These are phyloP conservation scores for Apotomis capreana DNA, from an alignment of 2,888 invertebrate species.

Conservation along the genomic window DNA sequence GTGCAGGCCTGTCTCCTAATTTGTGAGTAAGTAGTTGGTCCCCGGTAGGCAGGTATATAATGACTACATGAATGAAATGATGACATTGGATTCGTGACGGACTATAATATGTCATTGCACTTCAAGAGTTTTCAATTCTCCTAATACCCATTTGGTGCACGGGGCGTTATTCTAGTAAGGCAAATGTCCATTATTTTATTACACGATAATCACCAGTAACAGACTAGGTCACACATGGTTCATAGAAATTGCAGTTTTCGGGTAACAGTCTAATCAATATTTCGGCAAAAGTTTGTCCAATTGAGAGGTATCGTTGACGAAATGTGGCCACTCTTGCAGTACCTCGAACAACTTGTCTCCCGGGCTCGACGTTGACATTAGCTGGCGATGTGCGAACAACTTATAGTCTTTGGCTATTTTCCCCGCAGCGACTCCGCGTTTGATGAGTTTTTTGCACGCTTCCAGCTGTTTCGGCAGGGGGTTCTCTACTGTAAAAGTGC, in stretches of 20 bases:
- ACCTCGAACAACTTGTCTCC: constrained; percentile 86
- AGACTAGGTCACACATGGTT: not conserved
- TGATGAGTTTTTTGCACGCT: constrained; percentile 85
- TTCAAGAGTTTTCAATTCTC: too few species aligned
- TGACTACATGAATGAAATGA: too few species aligned
- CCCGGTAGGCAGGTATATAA: too few species aligned
- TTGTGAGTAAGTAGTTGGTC: too few species aligned
- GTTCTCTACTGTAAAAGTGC: constrained; percentile 84
- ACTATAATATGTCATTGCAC: too few species aligned
- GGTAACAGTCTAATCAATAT: constrained; percentile 45
- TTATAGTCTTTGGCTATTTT: constrained; percentile 86
- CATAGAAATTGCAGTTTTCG: not conserved
- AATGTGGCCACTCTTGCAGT: constrained; percentile 88
- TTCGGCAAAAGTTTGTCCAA: constrained; percentile 59
- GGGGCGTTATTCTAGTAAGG: too few species aligned
- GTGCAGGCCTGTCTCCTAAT: too few species aligned
- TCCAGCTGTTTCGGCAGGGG: constrained; percentile 82
- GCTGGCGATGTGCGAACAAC: constrained; percentile 86
- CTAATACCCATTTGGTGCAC: too few species aligned
- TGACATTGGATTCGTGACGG: too few species aligned
- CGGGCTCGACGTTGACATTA: constrained; percentile 87
- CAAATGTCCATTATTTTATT: too few species aligned
- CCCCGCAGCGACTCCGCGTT: constrained; percentile 83
- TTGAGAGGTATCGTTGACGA: constrained; percentile 66
- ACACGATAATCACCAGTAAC: not conserved